Base-by-base conservation (phyloP, 2,113 vertebrate genomes). In the Collichthys lucidus region DNA sequence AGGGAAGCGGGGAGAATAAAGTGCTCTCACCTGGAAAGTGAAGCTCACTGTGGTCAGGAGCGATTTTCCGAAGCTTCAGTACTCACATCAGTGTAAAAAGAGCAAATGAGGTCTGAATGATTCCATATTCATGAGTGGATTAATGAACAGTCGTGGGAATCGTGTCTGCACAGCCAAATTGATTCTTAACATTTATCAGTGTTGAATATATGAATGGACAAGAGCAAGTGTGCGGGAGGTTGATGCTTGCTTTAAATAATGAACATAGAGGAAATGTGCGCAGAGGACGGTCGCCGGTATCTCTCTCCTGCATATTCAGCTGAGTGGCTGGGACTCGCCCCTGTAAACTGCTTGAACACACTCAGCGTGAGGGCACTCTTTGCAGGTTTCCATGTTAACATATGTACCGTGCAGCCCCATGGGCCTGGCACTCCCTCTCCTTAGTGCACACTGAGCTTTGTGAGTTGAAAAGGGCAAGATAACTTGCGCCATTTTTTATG, bases 111-210 rank as follows among this genome's bases (percentile, higher is more conserved):
- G 87, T 91, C 86, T 91, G 89, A 90, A 77, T 74, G 83, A 91
- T 91, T 92, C 89, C 92, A 90, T 93, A 91, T 92, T 94, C 86
- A 89, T 83, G 86, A 93, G 87, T 46, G 82, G 80, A 87, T 92
- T 93, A 94, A 92, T 94, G 91, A 92, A 89, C 75, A 82, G 87
- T 87, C 75, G 64, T 71, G 79, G 76, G 68, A 84, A 88, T 78
- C 74, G 50, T 85, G 86, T 89, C 90, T 88, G 87, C 85, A 40
- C 68, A 78, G 78, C 86, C 63, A 92, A 93, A 93, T 94, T 92
- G 91, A 92, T 93, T 92, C 89, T 85, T 74, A 83, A 89, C 91
- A 90, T 93, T 93, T 91, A 91, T 92, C 89, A 91, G 87, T 31
- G 74, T 77, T 83, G 91, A 92, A 93, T 92, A 91, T 92, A 90